Evolutionary conservation across 2,113 vertebrate species (phyloP).

Genomic region (Tragelaphus strepsiceros): DNA sequence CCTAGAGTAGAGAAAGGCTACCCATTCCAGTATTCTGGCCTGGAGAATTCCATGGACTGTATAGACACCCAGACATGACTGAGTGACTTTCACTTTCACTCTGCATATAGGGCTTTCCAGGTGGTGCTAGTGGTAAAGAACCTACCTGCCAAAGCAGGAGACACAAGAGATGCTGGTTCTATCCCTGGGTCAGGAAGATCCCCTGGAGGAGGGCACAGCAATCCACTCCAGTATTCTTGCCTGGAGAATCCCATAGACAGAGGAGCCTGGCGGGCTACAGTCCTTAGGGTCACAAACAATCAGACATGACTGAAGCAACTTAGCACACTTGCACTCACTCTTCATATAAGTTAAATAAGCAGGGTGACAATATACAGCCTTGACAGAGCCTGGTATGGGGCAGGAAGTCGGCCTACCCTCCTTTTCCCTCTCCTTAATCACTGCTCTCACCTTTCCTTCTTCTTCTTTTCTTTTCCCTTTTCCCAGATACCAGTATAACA

Average conservation of each 20-base stretch:
- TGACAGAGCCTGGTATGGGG: not conserved
- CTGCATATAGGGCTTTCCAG: not conserved
- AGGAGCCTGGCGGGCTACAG: not conserved
- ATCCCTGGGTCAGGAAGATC: not conserved
- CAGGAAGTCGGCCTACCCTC: not conserved
- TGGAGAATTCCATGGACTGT: not conserved
- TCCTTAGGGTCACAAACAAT: not conserved
- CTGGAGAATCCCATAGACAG: not conserved
- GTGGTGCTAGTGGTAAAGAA: not conserved
- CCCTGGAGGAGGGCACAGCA: not conserved
- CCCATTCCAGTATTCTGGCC: not conserved
- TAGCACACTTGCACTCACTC: not conserved
- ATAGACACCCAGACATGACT: not conserved
- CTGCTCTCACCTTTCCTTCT: not conserved
- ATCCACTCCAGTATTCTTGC: not conserved
- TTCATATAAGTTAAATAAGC: not conserved
- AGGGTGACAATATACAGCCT: not conserved
- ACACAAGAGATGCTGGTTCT: not conserved
- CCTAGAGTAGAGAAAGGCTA: not conserved
- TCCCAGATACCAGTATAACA: not conserved
- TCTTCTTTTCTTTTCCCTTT: not conserved
- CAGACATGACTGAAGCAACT: not conserved
- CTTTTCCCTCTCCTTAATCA: not conserved
- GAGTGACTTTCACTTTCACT: not conserved
- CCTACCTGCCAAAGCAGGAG: not conserved